Evolutionary conservation across 2,888 invertebrate genomes (phyloP).

Genomic region (Exocentrus adspersus): DNA sequence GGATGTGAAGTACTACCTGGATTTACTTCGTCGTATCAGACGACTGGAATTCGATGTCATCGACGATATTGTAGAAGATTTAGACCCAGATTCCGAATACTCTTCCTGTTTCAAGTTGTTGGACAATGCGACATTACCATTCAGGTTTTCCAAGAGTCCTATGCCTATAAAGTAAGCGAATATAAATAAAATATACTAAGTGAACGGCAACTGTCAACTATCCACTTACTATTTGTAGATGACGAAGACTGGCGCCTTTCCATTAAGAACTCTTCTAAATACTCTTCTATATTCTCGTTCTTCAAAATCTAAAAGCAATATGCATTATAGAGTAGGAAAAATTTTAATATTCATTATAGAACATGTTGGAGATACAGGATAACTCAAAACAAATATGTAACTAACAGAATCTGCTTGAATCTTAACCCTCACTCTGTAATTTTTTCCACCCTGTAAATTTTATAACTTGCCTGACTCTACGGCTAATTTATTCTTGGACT

Average conservation of each 20-base stretch:
- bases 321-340: background rate
- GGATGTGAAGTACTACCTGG: too few relatives aligned
- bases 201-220: too few relatives aligned
- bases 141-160: conserved; percentile 35
- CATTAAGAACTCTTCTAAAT: background rate
- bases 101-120: conserved; percentile 1
- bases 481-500: conserved; percentile 3
- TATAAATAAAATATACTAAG: too few relatives aligned
- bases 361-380: too few relatives aligned
- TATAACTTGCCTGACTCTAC: background rate
- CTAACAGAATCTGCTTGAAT: too few relatives aligned
- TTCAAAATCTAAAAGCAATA: conserved; percentile 52
- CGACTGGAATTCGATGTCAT: background rate
- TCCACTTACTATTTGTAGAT: background rate
- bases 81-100: background rate
- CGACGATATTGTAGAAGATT: conserved; percentile 14
- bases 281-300: conserved; percentile 39
- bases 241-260: background rate
- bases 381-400: too few relatives aligned
- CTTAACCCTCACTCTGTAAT: too few relatives aligned
- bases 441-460: too few relatives aligned
- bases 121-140: conserved; percentile 12
- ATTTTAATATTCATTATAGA: too few relatives aligned
- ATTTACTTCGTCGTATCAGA: background rate
- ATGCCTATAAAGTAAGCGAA: conserved; percentile 12